Evolutionary conservation across 2,113 vertebrate genomes (phyloP), one percentile per base, ranked within the genome.

Genomic region (Corvus moneduloides): DNA sequence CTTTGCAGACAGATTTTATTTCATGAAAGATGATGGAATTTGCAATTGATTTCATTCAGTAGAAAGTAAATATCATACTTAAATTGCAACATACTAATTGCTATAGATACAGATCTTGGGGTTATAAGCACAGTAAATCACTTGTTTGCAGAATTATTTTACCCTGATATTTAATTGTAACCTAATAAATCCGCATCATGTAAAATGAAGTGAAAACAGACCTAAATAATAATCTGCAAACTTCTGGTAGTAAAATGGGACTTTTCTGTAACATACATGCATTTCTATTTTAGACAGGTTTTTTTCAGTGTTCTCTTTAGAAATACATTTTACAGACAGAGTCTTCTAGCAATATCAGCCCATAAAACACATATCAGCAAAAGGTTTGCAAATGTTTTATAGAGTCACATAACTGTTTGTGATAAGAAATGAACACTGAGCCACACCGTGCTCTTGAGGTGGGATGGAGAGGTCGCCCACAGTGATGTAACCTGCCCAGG

Each of bases 141-240:
- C 46, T 68, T 9, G 10, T 51, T 15, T 62, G 55, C 59, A 55
- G 71, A 77, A 80, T 54, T 67, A 39, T 81, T 90, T 75, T 69
- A 81, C 33, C 56, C 28, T 21, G 46, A 26, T 84, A 84, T 66
- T 69, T 74, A 84, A 91, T 23, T 74, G 64, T 26, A 86, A 75
- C 61, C 24, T 59, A 83, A 63, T 76, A 86, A 88, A 92, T 41
- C 61, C 33, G 7, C 52, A 41, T 67, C 24, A 35, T 32, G 49
- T 64, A 81, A 94, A 80, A 95, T 59, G 67, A 80, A 94, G 68
- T 85, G 63, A 78, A 95, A 97, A 74, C 72, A 94, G 79, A 63
- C 48, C 35, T 63, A 41, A 85, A 77, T 44, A 85, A 73, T 22
- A 83, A 71, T 67, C 46, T 44, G 21, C 35, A 91, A 91, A 51